phyloP scores from a whole-genome alignment of 1,140 invertebrate genomes.

The Bacillus rossius region DNA sequence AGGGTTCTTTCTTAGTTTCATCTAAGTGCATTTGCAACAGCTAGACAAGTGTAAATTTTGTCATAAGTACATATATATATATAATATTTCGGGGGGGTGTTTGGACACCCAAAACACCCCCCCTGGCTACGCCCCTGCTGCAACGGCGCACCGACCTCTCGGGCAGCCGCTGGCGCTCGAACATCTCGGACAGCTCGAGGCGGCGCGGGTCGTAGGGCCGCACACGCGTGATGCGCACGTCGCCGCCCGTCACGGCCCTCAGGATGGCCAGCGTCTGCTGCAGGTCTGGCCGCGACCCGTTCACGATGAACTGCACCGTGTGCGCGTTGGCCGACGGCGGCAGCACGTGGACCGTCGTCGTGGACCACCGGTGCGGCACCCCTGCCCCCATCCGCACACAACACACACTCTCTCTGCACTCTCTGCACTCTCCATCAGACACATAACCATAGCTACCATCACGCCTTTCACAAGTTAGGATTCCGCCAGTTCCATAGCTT shows the following conservation, averaged over 20 bases:
- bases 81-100: too few species aligned
- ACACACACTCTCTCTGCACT: too few species aligned
- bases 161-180: constrained; percentile 35
- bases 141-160: constrained; percentile 25
- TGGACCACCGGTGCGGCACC: constrained; percentile 61
- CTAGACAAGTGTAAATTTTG: too few species aligned
- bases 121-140: too few species aligned
- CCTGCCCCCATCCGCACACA: too few species aligned
- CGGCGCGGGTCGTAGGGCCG: constrained; percentile 53
- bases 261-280: constrained; percentile 63
- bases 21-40: too few species aligned
- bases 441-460: background rate
- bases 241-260: constrained; percentile 67
- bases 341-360: constrained; percentile 59
- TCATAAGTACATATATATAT: too few species aligned
- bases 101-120: too few species aligned
- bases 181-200: constrained; percentile 39
- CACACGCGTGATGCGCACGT: constrained; percentile 65
- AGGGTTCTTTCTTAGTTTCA: too few species aligned
- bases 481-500: too few species aligned
- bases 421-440: background rate
- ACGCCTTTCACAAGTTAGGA: too few species aligned
- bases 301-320: constrained; percentile 71
- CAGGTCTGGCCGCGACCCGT: constrained; percentile 63
- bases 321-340: constrained; percentile 59